These are phyloP conservation scores for Vombatus ursinus DNA, from an alignment of 2,113 vertebrate species.

Conservation along the genomic window DNA sequence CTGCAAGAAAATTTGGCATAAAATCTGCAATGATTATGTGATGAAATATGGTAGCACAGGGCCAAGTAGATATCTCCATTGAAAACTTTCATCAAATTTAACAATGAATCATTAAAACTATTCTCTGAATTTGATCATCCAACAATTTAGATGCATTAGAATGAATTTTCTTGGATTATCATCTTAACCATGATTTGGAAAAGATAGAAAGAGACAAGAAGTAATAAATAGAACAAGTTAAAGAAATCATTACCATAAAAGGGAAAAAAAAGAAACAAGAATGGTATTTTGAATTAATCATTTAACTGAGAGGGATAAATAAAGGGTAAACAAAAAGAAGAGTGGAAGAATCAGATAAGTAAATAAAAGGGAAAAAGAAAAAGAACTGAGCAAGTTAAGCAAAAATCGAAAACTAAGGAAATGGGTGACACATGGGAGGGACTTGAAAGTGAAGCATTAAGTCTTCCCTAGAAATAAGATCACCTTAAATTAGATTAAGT, in stretches of 20 bases:
- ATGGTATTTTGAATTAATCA: not conserved
- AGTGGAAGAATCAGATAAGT: not conserved
- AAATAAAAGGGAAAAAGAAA: not conserved
- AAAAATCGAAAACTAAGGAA: not conserved
- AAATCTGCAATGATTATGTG: too few species aligned
- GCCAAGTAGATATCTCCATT: not conserved
- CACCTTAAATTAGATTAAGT: too few species aligned
- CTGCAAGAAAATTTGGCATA: too few species aligned
- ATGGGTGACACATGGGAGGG: not conserved
- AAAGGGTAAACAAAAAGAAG: not conserved
- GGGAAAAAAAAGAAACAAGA: too few species aligned
- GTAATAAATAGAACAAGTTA: not conserved
- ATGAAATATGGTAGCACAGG: not conserved
- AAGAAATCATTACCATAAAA: not conserved
- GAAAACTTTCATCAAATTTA: not conserved
- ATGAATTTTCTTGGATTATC: not conserved
- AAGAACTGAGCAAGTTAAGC: not conserved
- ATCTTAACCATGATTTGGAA: not conserved
- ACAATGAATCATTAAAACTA: not conserved
- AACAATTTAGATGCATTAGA: not conserved
- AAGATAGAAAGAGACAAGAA: not conserved
- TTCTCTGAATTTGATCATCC: not conserved
- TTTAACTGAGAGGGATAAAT: not conserved
- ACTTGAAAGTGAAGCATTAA: not conserved
- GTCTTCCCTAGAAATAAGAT: not conserved